Evolutionary conservation across 2,888 invertebrate genomes (phyloP).

Genomic region (Meghimatium bilineatum): DNA sequence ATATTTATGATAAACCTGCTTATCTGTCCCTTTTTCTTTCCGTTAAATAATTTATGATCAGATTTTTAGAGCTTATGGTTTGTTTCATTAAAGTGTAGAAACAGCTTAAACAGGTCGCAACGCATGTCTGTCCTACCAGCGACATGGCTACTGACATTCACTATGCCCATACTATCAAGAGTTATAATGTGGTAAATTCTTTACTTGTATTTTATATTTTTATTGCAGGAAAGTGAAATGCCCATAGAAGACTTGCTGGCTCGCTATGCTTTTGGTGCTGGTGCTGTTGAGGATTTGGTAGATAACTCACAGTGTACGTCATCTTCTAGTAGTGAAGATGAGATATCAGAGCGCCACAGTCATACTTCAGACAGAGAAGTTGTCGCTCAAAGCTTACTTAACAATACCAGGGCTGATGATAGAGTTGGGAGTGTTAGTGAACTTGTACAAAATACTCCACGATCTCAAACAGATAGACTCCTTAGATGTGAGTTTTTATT

Average conservation of each 20-base stretch:
- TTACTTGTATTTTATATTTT: not conserved
- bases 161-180: no score
- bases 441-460: slow-evolving; percentile 72
- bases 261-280: slow-evolving; percentile 81
- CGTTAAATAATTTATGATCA: no score
- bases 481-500: slow-evolving; percentile 80
- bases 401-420: slow-evolving; percentile 71
- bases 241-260: slow-evolving; percentile 94
- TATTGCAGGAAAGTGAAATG: slow-evolving; percentile 91
- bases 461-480: slow-evolving; percentile 79
- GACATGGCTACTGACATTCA: no score
- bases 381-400: slow-evolving; percentile 74
- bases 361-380: slow-evolving; percentile 77
- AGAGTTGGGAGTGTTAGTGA: slow-evolving; percentile 75
- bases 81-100: no score
- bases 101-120: no score
- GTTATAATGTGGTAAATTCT: not conserved
- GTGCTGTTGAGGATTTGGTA: slow-evolving; percentile 41
- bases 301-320: slow-evolving; percentile 51
- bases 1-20: no score
- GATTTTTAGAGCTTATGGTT: no score
- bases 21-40: no score
- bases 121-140: no score
- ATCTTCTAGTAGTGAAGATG: slow-evolving; percentile 74
- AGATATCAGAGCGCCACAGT: slow-evolving; percentile 77